phyloP scores from a whole-genome alignment of 2,797 vertebrate species.

The Lacerta agilis region DNA sequence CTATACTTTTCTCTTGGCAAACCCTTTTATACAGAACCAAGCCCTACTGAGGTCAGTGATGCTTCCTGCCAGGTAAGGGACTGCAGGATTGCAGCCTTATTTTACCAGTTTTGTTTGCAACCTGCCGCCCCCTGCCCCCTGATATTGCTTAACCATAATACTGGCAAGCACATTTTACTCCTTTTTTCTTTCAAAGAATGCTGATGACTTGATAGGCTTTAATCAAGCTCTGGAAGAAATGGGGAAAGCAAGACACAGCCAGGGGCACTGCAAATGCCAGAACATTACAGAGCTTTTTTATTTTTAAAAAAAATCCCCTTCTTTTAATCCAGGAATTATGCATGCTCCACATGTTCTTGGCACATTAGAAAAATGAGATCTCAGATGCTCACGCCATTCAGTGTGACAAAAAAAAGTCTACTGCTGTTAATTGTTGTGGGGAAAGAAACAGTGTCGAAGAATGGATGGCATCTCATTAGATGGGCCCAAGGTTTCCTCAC shows the following conservation, averaged over 20 bases:
- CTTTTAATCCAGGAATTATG: neutral
- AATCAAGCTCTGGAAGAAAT: constrained; percentile 21
- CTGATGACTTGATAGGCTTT: neutral
- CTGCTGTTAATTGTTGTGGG: constrained; percentile 44
- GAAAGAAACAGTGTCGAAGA: constrained; percentile 14
- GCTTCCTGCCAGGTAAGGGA: too few relatives aligned
- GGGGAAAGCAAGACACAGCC: constrained; percentile 7
- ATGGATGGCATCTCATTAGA: constrained; percentile 8
- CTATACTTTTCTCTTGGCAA: neutral
- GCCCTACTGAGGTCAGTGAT: too few relatives aligned
- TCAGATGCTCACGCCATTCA: neutral
- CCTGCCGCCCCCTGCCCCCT: fast-evolving
- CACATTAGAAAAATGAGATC: constrained; percentile 21
- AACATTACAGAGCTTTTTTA: neutral
- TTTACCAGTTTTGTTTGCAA: neutral
- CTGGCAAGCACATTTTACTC: neutral
- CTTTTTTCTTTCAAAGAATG: constrained; percentile 16
- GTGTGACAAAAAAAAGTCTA: constrained; percentile 41
- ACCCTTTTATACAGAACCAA: too few relatives aligned
- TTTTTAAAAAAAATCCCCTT: neutral
- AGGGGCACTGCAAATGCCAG: neutral
- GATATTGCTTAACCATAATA: neutral
- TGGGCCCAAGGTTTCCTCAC: neutral
- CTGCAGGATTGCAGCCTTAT: neutral
- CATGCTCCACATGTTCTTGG: neutral